phyloP scores from a whole-genome alignment of 2,797 vertebrate species.

The Hyperoplus immaculatus region DNA sequence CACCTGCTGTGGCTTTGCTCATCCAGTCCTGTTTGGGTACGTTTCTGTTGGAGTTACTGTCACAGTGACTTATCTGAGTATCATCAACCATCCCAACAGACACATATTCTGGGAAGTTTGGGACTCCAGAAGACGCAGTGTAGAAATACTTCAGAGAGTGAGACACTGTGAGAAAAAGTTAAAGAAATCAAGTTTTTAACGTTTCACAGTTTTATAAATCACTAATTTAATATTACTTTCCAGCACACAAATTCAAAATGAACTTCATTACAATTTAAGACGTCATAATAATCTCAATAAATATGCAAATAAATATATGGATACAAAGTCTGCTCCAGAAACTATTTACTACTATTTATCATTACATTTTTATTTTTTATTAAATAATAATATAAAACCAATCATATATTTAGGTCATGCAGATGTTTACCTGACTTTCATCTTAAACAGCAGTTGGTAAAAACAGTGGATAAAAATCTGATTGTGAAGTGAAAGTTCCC shows the following conservation, averaged over 20 bases:
- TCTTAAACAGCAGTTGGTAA: background rate
- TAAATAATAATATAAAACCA: background rate
- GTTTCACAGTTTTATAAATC: background rate
- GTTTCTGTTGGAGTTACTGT: constrained; percentile 31
- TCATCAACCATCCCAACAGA: constrained; percentile 43
- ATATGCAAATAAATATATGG: background rate
- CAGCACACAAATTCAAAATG: background rate
- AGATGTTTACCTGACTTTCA: background rate
- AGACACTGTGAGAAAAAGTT: constrained; percentile 41
- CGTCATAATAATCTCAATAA: background rate
- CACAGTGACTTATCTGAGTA: background rate
- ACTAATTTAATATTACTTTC: background rate
- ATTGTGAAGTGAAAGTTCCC: background rate
- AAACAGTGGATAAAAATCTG: background rate
- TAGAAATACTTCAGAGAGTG: constrained; percentile 60
- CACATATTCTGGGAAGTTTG: constrained; percentile 61
- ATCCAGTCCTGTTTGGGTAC: constrained; percentile 71
- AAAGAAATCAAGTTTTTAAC: background rate
- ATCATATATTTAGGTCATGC: background rate
- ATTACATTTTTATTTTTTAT: background rate
- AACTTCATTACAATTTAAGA: background rate
- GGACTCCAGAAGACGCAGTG: constrained; percentile 27
- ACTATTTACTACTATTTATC: no score
- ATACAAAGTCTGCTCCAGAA: background rate
- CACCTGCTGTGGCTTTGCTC: background rate